A percentile compares a stretch with the other conserved stretches of the same genome.
Conservation (phyloP, 2,113 vertebrate genomes). For the Trochalopteron elliotii region DNA sequence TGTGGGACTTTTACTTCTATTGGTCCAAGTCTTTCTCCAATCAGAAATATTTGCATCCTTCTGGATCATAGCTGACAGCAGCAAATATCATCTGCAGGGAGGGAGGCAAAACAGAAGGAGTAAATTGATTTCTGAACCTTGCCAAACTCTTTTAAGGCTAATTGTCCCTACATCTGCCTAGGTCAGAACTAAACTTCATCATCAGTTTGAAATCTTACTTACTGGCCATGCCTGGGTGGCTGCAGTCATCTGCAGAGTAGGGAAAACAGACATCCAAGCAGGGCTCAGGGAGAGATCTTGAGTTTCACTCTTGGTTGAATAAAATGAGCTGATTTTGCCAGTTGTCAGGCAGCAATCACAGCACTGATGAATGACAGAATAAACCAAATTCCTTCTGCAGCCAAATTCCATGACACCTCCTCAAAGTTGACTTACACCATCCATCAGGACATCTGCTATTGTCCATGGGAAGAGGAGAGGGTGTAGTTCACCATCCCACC, state of each 20-base stretch:
- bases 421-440: constrained; percentile 37
- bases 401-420: constrained; percentile 56
- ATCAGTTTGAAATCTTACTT: neutral
- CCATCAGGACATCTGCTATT: constrained; percentile 30
- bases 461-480: constrained; percentile 25
- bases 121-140: neutral
- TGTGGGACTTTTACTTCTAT: neutral
- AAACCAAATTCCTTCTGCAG: neutral
- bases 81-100: neutral
- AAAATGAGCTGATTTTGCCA: constrained; percentile 43
- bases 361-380: constrained; percentile 31
- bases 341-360: constrained; percentile 44
- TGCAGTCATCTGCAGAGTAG: neutral
- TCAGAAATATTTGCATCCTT: neutral
- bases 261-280: neutral
- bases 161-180: neutral
- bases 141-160: neutral
- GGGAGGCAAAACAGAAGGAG: neutral
- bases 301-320: constrained; percentile 11
- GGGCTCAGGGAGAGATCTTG: neutral
- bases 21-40: neutral
- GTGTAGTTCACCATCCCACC: neutral
- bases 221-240: neutral
- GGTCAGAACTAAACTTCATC: neutral
- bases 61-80: neutral